Base-by-base conservation (phyloP, 2,113 vertebrate species). In the Xenopus borealis region DNA sequence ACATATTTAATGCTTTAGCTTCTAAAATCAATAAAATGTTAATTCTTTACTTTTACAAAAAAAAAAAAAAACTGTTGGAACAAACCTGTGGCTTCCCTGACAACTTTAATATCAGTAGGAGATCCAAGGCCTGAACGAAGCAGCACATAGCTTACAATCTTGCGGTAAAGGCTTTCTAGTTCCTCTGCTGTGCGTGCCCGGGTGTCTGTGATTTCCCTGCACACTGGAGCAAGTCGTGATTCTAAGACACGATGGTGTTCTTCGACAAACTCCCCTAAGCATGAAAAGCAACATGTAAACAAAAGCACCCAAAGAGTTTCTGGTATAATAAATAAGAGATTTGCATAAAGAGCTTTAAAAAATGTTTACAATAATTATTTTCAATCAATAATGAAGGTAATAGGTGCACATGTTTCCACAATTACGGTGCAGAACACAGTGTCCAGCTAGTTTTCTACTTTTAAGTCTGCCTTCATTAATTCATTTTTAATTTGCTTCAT, bases 161-260 rank as follows among this genome's bases (percentile, higher is more conserved):
- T 93, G 7, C 62, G 80, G 79, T 97, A 96, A 27, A 94, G 72
- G 11, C 69, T 84, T 2, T 94, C 88, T 17, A 90, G 53, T 17
- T 95, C 93, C 2, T 92, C 88, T 61, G 83, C 81, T 0, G 67
- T 70, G 66, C 53, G 87, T 16, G 88, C 89, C 66, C 74, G 77
- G 55, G 78, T 87, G 16, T 94, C 92, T 0, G 92, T 93, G 84
- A 98, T 94, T 63, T 92, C 92, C 80, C 92, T 89, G 76, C 84
- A 82, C 72, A 94, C 10, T 6, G 87, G 78, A 55, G 82, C 81
- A 82, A 98, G 81, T 72, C 82, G 90, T 19, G 85, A 88, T 66
- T 92, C 91, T 71, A 91, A 12, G 62, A 91, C 68, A 12, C 33
- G 85, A 63, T 86, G 91, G 79, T 95, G 90, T 65, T 94, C 92